Base-by-base conservation (phyloP, 1,140 invertebrate species). In the Papilio aristodemus region DNA sequence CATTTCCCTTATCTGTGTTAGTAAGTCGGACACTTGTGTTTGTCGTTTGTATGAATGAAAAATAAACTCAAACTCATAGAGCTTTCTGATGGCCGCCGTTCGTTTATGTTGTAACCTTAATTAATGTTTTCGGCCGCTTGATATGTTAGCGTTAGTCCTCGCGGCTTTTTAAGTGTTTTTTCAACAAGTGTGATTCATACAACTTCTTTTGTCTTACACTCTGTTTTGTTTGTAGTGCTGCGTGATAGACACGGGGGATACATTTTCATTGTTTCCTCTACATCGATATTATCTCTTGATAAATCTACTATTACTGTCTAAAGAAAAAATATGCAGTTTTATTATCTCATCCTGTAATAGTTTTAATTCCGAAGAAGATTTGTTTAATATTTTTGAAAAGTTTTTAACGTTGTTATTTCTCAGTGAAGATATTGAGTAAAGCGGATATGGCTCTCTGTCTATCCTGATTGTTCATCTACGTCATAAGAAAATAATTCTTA, bases 21-120 rank as follows among this genome's bases (percentile, higher is more conserved):
- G 87, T 89, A 83, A 89, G 79, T 84, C 84, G 81, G 81, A 84
- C 86, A 86, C 81, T 85, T 87, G 86, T 89, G 88, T 90, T 85
- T 84, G 85, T 89, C 86, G 82, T 85, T 81, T 79, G 75, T 81
- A 90, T 89, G 88, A 90, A 90, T 90, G 88, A 88, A 90, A 84
- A 86, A 89, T 88, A 88, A 85, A 87, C 85, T 84, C 73, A 75
- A 32, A 78, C 77, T 78, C 80, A 85, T 84, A 85, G 84, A 87
- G 85, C 85, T 88, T 90, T 89, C 81, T 80, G 86, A 81, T 80
- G 76, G 73, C 76, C 75, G 78, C 81, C 74, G 76, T 77, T 76
- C 76, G 78, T 84, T 88, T 87, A 82, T 84, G 76, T 79, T 85
- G 80, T 88, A 88, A 83, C 85, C 81, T 89, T 89, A 90, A 89